phyloP scores from a whole-genome alignment of 2,113 vertebrate genomes.

The Emydocephalus ijimae region DNA sequence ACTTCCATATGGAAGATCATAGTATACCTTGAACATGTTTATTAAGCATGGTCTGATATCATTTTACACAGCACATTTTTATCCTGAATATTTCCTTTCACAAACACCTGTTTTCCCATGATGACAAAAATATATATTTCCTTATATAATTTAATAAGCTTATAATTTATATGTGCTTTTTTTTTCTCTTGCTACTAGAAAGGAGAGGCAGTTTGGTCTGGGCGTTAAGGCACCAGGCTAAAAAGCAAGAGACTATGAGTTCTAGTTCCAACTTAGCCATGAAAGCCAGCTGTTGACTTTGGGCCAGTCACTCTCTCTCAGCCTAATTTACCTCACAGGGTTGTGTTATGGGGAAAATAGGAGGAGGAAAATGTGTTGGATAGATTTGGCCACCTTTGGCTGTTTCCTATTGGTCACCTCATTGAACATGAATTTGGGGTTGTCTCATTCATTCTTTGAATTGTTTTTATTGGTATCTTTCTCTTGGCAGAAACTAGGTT shows the following conservation, averaged over 20 bases:
- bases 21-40: neutral
- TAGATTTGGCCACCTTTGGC: neutral
- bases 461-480: neutral
- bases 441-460: neutral
- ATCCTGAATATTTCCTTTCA: neutral
- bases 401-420: neutral
- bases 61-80: neutral
- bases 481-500: neutral
- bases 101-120: neutral
- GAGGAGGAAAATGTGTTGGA: neutral
- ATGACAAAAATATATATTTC: neutral
- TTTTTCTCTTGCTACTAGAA: neutral
- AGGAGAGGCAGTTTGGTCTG: no score
- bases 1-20: neutral
- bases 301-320: neutral
- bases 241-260: neutral
- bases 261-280: neutral
- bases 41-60: neutral
- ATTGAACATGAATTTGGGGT: neutral
- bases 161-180: neutral
- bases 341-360: neutral
- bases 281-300: neutral
- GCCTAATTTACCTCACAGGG: neutral
- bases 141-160: neutral
- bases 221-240: no score